These are phyloP conservation scores for Eumaeus atala DNA, from an alignment of 1,140 invertebrate species.

Conservation along the genomic window DNA sequence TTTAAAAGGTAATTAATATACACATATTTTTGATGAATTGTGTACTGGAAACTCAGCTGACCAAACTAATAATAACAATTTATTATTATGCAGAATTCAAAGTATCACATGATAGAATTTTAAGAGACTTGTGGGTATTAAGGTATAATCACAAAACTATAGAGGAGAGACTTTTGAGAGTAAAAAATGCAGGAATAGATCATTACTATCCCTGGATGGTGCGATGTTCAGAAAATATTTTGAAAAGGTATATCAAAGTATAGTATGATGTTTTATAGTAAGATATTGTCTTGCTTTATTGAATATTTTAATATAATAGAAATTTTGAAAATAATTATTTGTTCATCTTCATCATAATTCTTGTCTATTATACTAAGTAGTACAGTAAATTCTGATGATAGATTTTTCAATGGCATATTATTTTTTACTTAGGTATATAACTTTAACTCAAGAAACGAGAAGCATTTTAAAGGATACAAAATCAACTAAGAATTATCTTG, in stretches of 20 bases:
- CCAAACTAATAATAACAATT: constrained; percentile 8
- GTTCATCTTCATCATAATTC: constrained; percentile 30
- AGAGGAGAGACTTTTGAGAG: constrained; percentile 41
- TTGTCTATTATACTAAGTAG: background rate
- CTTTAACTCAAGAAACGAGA: constrained; percentile 55
- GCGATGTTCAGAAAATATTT: constrained; percentile 55
- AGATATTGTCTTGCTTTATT: too few species aligned
- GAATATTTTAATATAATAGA: too few species aligned
- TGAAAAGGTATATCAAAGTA: constrained; percentile 46
- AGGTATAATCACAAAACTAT: constrained; percentile 63
- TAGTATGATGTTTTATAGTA: too few species aligned
- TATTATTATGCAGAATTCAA: constrained; percentile 48
- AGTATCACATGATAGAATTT: constrained; percentile 54
- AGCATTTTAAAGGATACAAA: constrained; percentile 55
- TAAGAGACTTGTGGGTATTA: constrained; percentile 68
- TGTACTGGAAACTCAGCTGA: background rate
- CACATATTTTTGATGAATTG: background rate
- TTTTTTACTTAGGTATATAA: constrained; percentile 50
- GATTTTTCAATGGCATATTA: too few species aligned
- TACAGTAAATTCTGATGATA: background rate
- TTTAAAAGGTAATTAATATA: constrained; percentile 51
- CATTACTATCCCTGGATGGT: constrained; percentile 69
- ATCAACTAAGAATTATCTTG: constrained; percentile 56
- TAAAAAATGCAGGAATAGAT: constrained; percentile 48
- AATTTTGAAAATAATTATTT: constrained; percentile 24